These are phyloP conservation scores for Xestia c-nigrum DNA, from an alignment of 2,888 invertebrate genomes.

Conservation along the genomic window DNA sequence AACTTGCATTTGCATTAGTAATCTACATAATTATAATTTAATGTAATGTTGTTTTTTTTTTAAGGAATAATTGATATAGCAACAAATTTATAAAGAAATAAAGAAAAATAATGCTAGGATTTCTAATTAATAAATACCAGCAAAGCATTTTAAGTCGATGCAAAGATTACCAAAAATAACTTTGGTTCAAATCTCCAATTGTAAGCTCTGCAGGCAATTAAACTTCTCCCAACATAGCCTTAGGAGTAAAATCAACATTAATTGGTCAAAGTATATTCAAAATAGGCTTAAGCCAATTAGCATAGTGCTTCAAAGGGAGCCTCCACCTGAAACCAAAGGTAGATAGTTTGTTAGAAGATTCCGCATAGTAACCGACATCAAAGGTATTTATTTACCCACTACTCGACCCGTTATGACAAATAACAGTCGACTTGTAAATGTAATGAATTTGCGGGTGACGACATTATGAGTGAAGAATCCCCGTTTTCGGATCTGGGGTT, in stretches of 20 bases:
- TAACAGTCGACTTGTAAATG: background rate
- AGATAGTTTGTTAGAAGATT: slow-evolving; percentile 7
- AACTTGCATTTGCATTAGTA: too few species aligned
- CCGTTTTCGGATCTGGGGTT: background rate
- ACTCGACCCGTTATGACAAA: background rate
- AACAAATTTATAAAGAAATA: too few species aligned
- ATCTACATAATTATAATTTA: too few species aligned
- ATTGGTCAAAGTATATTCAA: slow-evolving; percentile 45
- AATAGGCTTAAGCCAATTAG: slow-evolving; percentile 36
- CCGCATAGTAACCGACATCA: slow-evolving; percentile 10
- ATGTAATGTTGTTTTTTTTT: too few species aligned
- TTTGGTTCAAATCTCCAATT: background rate
- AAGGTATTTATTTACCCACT: slow-evolving; percentile 1
- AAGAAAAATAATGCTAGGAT: background rate
- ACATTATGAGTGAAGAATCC: background rate
- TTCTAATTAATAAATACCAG: background rate
- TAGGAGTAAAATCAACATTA: slow-evolving; percentile 30
- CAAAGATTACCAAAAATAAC: background rate
- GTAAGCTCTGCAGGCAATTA: slow-evolving; percentile 13
- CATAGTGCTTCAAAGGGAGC: background rate
- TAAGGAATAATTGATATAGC: too few species aligned
- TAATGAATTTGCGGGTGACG: background rate
- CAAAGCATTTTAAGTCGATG: background rate
- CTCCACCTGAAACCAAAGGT: background rate
- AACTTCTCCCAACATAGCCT: slow-evolving; percentile 7